These are phyloP conservation scores for Cyanocitta stelleri DNA, from an alignment of 2,113 vertebrate genomes.

Conservation along the genomic window DNA sequence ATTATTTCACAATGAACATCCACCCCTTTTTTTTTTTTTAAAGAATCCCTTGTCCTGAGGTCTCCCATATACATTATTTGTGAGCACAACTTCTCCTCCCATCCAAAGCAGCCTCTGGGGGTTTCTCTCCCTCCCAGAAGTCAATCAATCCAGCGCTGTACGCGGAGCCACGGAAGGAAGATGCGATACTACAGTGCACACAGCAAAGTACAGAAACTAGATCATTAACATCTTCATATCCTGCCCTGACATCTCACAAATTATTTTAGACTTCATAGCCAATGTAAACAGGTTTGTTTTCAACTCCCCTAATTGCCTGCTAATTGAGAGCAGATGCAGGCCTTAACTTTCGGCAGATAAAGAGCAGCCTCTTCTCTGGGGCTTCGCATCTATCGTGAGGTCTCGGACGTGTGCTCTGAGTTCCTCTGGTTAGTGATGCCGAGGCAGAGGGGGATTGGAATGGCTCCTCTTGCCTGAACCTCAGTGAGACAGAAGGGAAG, in stretches of 20 bases:
- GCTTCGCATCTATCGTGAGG: neutral
- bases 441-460: neutral
- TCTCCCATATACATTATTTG: neutral
- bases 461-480: neutral
- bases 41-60: neutral
- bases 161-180: neutral
- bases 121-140: neutral
- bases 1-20: neutral
- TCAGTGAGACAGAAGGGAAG: conserved; percentile 5
- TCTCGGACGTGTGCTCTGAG: neutral
- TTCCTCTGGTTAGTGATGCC: neutral
- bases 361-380: conserved; percentile 32
- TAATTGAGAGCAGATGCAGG: conserved; percentile 54
- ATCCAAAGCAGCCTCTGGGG: neutral
- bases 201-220: conserved; percentile 19
- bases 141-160: neutral
- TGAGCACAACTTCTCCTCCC: neutral
- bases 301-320: conserved; percentile 55
- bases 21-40: neutral
- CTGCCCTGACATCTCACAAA: conserved; percentile 68
- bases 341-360: conserved; percentile 42
- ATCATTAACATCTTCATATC: conserved; percentile 71
- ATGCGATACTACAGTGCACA: neutral
- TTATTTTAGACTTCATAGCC: conserved; percentile 59
- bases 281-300: conserved; percentile 63